A percentile compares a stretch with the other conserved stretches of the same genome.
Conservation (phyloP, 2,113 vertebrate species). For the Carlito syrichta region DNA sequence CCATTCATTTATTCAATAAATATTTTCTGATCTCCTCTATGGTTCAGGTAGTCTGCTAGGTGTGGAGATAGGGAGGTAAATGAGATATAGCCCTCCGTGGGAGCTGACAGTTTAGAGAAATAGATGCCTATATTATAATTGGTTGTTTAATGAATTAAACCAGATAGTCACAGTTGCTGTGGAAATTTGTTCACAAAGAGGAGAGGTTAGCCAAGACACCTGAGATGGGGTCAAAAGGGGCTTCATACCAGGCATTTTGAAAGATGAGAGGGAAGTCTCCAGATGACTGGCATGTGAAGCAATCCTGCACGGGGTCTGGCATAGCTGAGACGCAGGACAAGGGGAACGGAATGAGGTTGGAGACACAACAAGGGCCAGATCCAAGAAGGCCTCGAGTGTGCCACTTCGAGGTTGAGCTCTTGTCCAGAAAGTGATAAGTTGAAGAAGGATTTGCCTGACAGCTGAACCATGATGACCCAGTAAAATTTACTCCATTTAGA, state of each 20-base stretch:
- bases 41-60: background rate
- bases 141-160: background rate
- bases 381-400: background rate
- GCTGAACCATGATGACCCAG: background rate
- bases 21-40: background rate
- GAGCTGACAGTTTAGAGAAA: constrained; percentile 36
- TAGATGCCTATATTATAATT: background rate
- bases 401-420: background rate
- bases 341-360: background rate
- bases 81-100: background rate
- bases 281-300: background rate
- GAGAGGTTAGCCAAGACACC: background rate
- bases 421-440: background rate
- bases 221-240: background rate
- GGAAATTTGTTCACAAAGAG: background rate
- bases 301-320: background rate
- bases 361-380: background rate
- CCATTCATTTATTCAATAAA: background rate
- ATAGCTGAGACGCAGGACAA: background rate
- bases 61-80: background rate
- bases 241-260: background rate
- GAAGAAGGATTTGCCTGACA: background rate
- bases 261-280: background rate
- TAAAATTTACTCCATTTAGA: background rate
- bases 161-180: background rate